Evolutionary conservation across 1,140 invertebrate species (phyloP), one percentile per base, ranked within the genome.

Genomic region (Neoseiulus cucumeris): DNA sequence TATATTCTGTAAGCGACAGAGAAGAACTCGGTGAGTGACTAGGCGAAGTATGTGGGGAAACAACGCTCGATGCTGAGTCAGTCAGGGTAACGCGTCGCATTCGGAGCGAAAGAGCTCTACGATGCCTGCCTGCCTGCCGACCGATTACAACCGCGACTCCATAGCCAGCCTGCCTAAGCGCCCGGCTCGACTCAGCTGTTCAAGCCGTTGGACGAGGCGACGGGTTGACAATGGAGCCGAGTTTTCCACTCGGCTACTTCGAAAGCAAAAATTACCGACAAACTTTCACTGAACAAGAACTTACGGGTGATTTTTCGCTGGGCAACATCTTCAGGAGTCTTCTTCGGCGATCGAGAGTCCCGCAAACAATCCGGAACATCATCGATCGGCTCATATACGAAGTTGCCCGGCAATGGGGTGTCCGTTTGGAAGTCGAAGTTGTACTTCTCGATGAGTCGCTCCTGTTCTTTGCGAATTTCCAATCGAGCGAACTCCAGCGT

Each of bases 391-490:
- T 59, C 51, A 33, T 59, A 59, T 12, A 59, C 51, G 33, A 59
- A 59, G 33, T 59, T 59, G 17, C 51, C 51, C 22, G 14, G 12
- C 17, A 59, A 20, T 20, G 51, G 51, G 14, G 51, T 59, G 22
- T 59, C 51, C 17, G 51, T 59, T 33, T 59, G 25, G 9, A 59
- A 59, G 22, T 59, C 51, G 51, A 59, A 59, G 51, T 59, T 59
- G 51, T 59, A 59, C 51, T 59, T 59, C 22, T 59, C 51, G 51
- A 33, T 29, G 22, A 59, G 51, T 20, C 51, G 51, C 22, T 59
- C 12, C 22, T 59, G 51, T 25, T 59, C 51, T 25, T 59, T 59
- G 25, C 22, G 14, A 20, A 25, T 59, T 20, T 59, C 51, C 9
- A 29, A 25, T 17, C 51, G 51, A 2, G 51, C 51, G 33, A 59